Conservation (phyloP, 2,888 invertebrate genomes). For the Brenthis daphne region DNA sequence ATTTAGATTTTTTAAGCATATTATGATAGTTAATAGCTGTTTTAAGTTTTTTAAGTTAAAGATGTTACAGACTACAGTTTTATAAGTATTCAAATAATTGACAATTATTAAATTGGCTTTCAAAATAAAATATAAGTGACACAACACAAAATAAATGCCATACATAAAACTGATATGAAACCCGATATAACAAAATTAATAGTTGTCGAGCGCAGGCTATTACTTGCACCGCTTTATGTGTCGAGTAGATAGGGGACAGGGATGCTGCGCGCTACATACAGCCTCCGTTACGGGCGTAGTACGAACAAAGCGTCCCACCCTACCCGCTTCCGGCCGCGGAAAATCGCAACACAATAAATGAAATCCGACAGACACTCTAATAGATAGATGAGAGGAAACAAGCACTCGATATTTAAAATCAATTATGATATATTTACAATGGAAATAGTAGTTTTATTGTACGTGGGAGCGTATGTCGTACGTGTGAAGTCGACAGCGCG, state of each 20-base stretch:
- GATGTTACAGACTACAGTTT: too few species aligned
- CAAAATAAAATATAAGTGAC: not conserved
- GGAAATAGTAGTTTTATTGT: conserved; percentile 33
- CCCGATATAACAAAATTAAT: conserved; percentile 24
- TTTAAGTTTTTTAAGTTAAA: too few species aligned
- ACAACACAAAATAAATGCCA: not conserved
- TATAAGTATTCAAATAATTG: too few species aligned
- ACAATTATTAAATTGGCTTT: too few species aligned
- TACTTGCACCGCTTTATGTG: conserved; percentile 32
- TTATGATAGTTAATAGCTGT: too few species aligned
- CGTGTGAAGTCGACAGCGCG: conserved; percentile 68
- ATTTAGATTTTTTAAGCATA: too few species aligned
- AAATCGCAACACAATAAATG: conserved; percentile 34
- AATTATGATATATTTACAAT: conserved; percentile 51
- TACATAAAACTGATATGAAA: conserved; percentile 13
- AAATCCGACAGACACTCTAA: conserved; percentile 30
- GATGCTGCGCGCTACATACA: conserved; percentile 77
- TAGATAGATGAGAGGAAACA: conserved; percentile 42
- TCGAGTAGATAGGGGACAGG: conserved; percentile 49
- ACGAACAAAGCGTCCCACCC: conserved; percentile 76
- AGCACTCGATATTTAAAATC: conserved; percentile 51
- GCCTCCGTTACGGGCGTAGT: conserved; percentile 77
- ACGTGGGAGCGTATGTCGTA: conserved; percentile 50
- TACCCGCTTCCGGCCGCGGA: conserved; percentile 56
- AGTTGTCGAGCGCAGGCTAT: conserved; percentile 30